Conservation (phyloP, 2,888 invertebrate genomes). For the Opisthograptis luteolata region DNA sequence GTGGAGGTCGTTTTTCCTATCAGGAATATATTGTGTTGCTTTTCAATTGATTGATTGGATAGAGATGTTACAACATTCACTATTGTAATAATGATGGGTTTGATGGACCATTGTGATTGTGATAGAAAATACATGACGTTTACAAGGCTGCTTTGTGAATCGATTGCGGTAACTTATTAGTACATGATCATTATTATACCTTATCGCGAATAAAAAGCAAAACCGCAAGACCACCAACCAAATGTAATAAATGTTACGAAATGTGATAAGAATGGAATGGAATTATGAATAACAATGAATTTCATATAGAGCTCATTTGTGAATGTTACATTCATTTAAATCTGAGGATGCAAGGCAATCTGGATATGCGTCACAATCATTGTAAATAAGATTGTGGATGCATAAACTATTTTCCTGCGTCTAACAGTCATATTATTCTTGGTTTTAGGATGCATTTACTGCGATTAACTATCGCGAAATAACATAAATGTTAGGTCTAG, state of each 20-base stretch:
- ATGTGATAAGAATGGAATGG: constrained; percentile 19
- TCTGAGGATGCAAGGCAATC: constrained; percentile 28
- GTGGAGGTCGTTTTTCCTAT: constrained; percentile 44
- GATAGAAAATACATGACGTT: constrained; percentile 35
- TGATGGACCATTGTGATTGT: constrained; percentile 34
- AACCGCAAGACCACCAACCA: constrained; percentile 27
- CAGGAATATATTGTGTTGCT: constrained; percentile 25
- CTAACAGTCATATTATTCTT: constrained; percentile 22
- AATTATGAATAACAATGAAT: constrained; percentile 28
- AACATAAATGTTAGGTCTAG: too few species aligned
- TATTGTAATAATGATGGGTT: constrained; percentile 33
- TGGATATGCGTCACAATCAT: constrained; percentile 23
- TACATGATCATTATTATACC: constrained; percentile 8
- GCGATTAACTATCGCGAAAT: constrained; percentile 22
- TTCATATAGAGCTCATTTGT: constrained; percentile 24
- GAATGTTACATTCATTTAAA: constrained; percentile 30
- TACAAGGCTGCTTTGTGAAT: constrained; percentile 35
- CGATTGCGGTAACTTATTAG: constrained; percentile 18
- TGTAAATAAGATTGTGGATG: constrained; percentile 10
- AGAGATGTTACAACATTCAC: constrained; percentile 41
- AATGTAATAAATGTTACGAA: constrained; percentile 30
- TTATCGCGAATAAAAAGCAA: constrained; percentile 6
- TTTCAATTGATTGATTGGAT: constrained; percentile 47
- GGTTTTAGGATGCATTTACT: constrained; percentile 32
- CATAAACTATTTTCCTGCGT: neutral